Evolutionary conservation across 1,140 invertebrate species (phyloP).

Genomic region (Oscheius sp.): DNA sequence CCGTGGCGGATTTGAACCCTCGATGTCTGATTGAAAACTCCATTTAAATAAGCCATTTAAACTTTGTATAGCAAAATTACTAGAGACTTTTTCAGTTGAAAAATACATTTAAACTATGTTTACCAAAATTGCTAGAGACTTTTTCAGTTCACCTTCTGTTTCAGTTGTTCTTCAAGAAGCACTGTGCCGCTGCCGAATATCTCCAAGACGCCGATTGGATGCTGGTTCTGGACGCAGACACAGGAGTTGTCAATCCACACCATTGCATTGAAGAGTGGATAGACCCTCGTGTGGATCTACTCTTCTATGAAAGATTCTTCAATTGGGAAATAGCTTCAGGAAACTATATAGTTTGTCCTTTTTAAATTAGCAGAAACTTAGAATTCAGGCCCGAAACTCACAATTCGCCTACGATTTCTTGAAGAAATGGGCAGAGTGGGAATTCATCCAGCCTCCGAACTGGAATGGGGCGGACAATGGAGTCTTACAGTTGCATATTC

Average conservation of each 20-base stretch:
- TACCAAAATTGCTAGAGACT: background rate
- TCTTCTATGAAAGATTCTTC: conserved; percentile 55
- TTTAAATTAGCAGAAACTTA: background rate
- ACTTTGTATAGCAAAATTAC: background rate
- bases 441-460: conserved; percentile 47
- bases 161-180: conserved; percentile 59
- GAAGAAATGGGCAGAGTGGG: conserved; percentile 46
- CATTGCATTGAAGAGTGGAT: conserved; percentile 55
- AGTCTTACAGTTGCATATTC: conserved; percentile 46
- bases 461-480: conserved; percentile 53
- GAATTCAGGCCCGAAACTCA: conserved; percentile 41
- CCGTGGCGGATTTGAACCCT: too few species aligned
- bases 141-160: conserved; percentile 34
- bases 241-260: conserved; percentile 49
- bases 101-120: too few species aligned
- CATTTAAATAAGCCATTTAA: too few species aligned
- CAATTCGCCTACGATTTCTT: conserved; percentile 45
- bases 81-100: background rate
- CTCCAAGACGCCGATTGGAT: conserved; percentile 52
- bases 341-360: conserved; percentile 44
- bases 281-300: conserved; percentile 46
- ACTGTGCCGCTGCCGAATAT: conserved; percentile 58
- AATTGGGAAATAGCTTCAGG: conserved; percentile 51
- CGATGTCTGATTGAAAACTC: too few species aligned
- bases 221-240: conserved; percentile 52